Base-by-base conservation (phyloP, 2,797 vertebrate genomes). In the Labroides dimidiatus region DNA sequence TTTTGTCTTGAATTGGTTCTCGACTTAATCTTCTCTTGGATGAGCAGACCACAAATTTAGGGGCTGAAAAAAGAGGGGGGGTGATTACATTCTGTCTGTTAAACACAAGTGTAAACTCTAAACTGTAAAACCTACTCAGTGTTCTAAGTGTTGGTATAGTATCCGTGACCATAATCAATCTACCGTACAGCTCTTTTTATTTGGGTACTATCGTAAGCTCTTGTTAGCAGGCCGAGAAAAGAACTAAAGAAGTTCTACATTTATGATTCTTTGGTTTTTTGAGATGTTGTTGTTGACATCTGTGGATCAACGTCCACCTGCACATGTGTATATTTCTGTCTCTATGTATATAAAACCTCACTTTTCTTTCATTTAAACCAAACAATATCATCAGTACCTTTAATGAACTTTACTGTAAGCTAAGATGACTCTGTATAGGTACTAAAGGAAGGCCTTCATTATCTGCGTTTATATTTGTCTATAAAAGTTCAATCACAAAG, bases 121-220 rank as follows among this genome's bases (percentile, higher is more conserved):
- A 91, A 89, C 75, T 91, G 85, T 91, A 88, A 91, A 91, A 76
- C 84, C 85, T 92, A 88, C 80, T 92, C 84, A 76, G 87, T 93
- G 90, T 92, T 89, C 79, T 91, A 87, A 71, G 85, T 92, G 90
- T 93, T 84, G 90, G 84, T 93, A 89, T 91, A 90, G 90, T 93
- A 91, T 89, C 84, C 62, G 91, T 93, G 88, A 89, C 84, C 90
- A 91, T 90, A 85, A 85, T 87, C 84, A 84, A 84, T 74, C 84
- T 83, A 75, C 70, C 75, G 78, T 89, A 73, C 81, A n/a, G 79
- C 86, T 69, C 82, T 84, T 85, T n/a, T 91, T 75, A 77, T 91
- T 91, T 86, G 83, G 82, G 72, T 84, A 77, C 80, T 66, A 55
- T 75, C 75, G 68, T 83, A 49, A 49, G 48, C 48, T 76, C 57